Conservation (phyloP, 2,888 invertebrate species). For the Helobdella robusta region DNA sequence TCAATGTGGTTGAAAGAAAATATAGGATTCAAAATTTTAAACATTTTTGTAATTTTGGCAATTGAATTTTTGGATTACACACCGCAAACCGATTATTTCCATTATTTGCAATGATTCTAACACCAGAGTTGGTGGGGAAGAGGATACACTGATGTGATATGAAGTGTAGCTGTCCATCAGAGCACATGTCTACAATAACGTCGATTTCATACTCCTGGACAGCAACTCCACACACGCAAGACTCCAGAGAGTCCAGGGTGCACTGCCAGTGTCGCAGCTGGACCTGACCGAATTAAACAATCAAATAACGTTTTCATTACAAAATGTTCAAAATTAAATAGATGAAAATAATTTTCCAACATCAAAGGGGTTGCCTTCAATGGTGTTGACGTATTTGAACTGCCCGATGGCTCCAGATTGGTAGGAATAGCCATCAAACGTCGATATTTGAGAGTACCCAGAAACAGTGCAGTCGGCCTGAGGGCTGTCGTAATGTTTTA, state of each 20-base stretch:
- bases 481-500: slow-evolving; percentile 13
- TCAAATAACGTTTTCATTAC: no score
- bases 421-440: slow-evolving; percentile 21
- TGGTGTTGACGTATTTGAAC: slow-evolving; percentile 9
- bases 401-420: neutral
- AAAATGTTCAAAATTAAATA: no score
- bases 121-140: slow-evolving; percentile 13
- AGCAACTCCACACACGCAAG: slow-evolving; percentile 23
- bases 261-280: slow-evolving; percentile 23
- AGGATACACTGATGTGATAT: neutral
- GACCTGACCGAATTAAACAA: slow-evolving; percentile 6
- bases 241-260: slow-evolving; percentile 8
- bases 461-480: slow-evolving; percentile 12
- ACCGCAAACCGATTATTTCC: slow-evolving; percentile 20
- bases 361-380: slow-evolving; percentile 9
- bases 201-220: slow-evolving; percentile 6
- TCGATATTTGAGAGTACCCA: slow-evolving; percentile 12
- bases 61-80: slow-evolving; percentile 1
- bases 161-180: slow-evolving; percentile 12
- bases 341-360: no score
- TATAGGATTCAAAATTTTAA: no score
- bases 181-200: slow-evolving; percentile 18
- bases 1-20: no score
- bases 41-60: no score
- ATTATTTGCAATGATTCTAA: slow-evolving; percentile 11